A percentile compares a stretch with the other conserved stretches of the same genome.
These are phyloP conservation scores for Drosophila falleni DNA, from an alignment of 2,888 invertebrate species.

Conservation along the genomic window DNA sequence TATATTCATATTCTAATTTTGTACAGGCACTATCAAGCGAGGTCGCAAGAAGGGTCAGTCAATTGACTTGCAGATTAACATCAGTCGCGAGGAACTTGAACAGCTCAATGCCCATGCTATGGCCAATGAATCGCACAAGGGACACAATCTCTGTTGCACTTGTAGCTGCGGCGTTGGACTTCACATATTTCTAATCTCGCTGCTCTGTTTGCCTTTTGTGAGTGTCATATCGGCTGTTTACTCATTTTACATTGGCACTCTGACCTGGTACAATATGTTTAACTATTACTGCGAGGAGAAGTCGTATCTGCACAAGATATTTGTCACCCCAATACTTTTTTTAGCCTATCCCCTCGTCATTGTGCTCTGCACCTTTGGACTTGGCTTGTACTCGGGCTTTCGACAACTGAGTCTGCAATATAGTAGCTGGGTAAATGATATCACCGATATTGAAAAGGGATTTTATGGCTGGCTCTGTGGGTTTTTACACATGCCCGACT, in stretches of 20 bases:
- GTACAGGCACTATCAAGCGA: slow-evolving; percentile 89
- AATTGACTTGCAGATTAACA: slow-evolving; percentile 90
- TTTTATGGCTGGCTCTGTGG: slow-evolving; percentile 92
- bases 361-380: slow-evolving; percentile 88
- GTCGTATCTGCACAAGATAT: slow-evolving; percentile 88
- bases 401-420: slow-evolving; percentile 90
- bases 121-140: slow-evolving; percentile 87
- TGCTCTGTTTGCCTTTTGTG: slow-evolving; percentile 89
- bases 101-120: slow-evolving; percentile 88
- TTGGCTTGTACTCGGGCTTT: slow-evolving; percentile 89
- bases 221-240: slow-evolving; percentile 88
- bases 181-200: slow-evolving; percentile 88
- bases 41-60: slow-evolving; percentile 91
- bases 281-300: slow-evolving; percentile 89
- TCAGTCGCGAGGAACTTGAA: slow-evolving; percentile 90
- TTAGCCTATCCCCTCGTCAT: slow-evolving; percentile 90
- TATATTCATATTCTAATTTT: not conserved
- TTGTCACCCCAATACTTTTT: slow-evolving; percentile 89
- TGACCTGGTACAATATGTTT: slow-evolving; percentile 92
- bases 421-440: slow-evolving; percentile 89
- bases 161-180: slow-evolving; percentile 88
- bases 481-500: slow-evolving; percentile 89
- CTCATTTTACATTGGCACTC: slow-evolving; percentile 91
- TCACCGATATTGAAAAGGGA: slow-evolving; percentile 91
- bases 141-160: slow-evolving; percentile 86